phyloP scores from a whole-genome alignment of 2,888 invertebrate genomes.

The Spialia ferax region DNA sequence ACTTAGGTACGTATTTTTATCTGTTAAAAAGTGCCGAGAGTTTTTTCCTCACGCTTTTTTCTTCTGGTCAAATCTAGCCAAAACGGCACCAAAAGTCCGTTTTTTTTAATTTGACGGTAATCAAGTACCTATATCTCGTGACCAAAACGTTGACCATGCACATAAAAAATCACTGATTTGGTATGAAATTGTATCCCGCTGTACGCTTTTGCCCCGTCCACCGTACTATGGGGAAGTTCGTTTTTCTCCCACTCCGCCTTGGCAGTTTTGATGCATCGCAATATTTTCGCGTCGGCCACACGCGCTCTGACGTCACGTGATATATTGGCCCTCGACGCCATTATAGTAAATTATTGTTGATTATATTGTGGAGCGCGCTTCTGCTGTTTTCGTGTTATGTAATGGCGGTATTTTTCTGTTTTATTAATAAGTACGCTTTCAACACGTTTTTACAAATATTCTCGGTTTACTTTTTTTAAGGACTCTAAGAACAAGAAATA shows the following conservation, averaged over 20 bases:
- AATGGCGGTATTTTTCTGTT: slow-evolving; percentile 16
- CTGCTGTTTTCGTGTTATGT: slow-evolving; percentile 22
- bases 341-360: slow-evolving; percentile 40
- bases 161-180: too few relatives aligned
- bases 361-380: slow-evolving; percentile 31
- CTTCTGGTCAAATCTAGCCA: too few relatives aligned
- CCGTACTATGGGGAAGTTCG: slow-evolving; percentile 52
- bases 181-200: too few relatives aligned
- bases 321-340: slow-evolving; percentile 66
- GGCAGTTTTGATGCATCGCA: slow-evolving; percentile 84
- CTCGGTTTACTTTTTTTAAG: background rate
- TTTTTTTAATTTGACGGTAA: too few relatives aligned
- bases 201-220: slow-evolving; percentile 46
- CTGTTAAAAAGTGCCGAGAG: too few relatives aligned
- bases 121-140: too few relatives aligned
- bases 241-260: slow-evolving; percentile 72
- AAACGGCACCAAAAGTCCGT: too few relatives aligned
- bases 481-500: too few relatives aligned
- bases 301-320: slow-evolving; percentile 73
- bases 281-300: slow-evolving; percentile 83
- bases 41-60: too few relatives aligned
- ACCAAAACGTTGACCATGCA: too few relatives aligned
- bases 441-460: background rate
- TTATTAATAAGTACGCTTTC: background rate
- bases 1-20: too few relatives aligned